These are phyloP conservation scores for Lithobates sylvaticus DNA, from an alignment of 2,797 vertebrate genomes.

Conservation along the genomic window DNA sequence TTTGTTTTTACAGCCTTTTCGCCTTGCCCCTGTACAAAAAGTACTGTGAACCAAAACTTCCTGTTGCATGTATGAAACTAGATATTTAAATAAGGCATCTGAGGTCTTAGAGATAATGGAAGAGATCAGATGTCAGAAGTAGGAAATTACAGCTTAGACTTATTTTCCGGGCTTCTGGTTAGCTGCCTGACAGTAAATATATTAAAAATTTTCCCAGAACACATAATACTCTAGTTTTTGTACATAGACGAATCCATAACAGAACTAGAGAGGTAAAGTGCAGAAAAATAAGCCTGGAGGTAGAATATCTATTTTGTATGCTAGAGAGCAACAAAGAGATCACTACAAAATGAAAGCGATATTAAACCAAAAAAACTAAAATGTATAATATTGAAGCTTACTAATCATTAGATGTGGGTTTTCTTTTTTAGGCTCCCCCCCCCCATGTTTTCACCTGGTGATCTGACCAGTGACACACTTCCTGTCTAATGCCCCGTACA, in stretches of 20 bases:
- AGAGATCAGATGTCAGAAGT: slow-evolving; percentile 36
- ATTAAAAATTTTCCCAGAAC: neutral
- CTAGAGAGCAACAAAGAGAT: neutral
- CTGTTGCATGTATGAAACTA: neutral
- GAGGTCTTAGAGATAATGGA: slow-evolving; percentile 41
- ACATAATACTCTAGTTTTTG: slow-evolving; percentile 10
- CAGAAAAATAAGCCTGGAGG: too few relatives aligned
- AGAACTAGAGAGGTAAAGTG: neutral
- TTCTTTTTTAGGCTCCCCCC: too few relatives aligned
- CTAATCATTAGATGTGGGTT: too few relatives aligned
- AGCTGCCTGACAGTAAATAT: slow-evolving; percentile 26
- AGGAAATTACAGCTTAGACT: slow-evolving; percentile 13
- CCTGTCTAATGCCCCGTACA: too few relatives aligned
- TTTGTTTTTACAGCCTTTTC: neutral
- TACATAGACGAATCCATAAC: neutral
- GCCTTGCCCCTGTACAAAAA: too few relatives aligned
- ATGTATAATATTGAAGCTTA: too few relatives aligned
- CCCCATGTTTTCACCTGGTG: too few relatives aligned
- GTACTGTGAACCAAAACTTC: neutral
- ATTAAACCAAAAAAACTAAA: too few relatives aligned
- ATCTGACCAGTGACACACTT: too few relatives aligned
- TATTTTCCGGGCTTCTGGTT: slow-evolving; percentile 8
- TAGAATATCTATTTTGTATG: too few relatives aligned
- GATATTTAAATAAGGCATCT: slow-evolving; percentile 49
- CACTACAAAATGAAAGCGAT: neutral